Conservation (phyloP, 2,888 invertebrate genomes). For the Dendrolimus houi region DNA sequence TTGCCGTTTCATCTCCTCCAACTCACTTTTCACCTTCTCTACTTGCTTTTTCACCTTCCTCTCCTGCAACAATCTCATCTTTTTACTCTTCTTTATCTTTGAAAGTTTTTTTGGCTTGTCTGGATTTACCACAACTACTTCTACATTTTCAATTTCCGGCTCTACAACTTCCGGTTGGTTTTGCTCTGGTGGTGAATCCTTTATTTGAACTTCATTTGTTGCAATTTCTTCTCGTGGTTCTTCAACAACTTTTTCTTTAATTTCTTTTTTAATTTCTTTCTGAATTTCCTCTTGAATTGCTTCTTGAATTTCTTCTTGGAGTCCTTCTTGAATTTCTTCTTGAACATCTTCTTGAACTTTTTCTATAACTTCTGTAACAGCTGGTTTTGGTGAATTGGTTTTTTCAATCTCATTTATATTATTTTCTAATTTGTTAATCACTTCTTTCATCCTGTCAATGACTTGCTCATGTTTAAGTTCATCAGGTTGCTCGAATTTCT, state of each 20-base stretch:
- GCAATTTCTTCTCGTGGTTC: background rate
- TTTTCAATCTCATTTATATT: slow-evolving; percentile 36
- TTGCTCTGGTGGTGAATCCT: slow-evolving; percentile 1
- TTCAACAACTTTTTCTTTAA: background rate
- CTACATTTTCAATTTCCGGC: slow-evolving; percentile 2
- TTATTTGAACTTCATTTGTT: slow-evolving; percentile 1
- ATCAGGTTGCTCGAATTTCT: slow-evolving; percentile 53
- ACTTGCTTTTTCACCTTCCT: slow-evolving; percentile 54
- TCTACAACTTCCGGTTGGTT: slow-evolving; percentile 2
- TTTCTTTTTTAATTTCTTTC: slow-evolving; percentile 1
- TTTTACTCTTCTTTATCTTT: slow-evolving; percentile 48
- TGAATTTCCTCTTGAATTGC: slow-evolving; percentile 5
- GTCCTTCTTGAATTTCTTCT: slow-evolving; percentile 10
- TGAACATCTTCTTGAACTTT: slow-evolving; percentile 11
- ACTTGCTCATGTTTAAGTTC: slow-evolving; percentile 45
- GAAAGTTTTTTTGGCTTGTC: slow-evolving; percentile 26
- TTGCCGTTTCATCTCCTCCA: slow-evolving; percentile 54
- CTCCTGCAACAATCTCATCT: slow-evolving; percentile 38
- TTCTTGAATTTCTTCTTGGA: slow-evolving; percentile 5
- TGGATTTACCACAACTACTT: slow-evolving; percentile 7
- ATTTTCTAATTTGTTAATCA: slow-evolving; percentile 54
- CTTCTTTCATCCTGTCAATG: slow-evolving; percentile 59
- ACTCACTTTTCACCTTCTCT: slow-evolving; percentile 48
- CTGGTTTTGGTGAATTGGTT: slow-evolving; percentile 22
- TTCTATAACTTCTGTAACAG: background rate